phyloP scores from a whole-genome alignment of 2,797 vertebrate genomes.

The Chromobotia macracanthus region DNA sequence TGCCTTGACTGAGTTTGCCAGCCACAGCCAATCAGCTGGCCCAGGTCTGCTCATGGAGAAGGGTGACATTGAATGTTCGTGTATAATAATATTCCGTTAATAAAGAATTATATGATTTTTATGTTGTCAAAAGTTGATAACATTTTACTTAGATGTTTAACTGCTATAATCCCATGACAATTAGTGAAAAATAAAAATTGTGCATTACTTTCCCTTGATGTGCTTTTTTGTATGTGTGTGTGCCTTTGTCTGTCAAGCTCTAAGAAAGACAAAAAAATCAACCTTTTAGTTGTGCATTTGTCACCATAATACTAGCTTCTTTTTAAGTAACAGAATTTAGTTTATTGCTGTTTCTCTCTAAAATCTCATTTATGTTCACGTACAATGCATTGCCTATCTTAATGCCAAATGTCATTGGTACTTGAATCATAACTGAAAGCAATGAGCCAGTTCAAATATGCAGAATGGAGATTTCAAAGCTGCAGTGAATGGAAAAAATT shows the following conservation, averaged over 20 bases:
- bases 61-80: conserved; percentile 36
- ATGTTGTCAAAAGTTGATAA: not conserved
- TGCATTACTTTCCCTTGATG: not conserved
- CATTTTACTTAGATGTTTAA: not conserved
- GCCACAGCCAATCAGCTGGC: conserved; percentile 53
- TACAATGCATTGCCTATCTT: not conserved
- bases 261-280: too few relatives aligned
- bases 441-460: not conserved
- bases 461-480: not conserved
- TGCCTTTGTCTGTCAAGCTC: too few relatives aligned
- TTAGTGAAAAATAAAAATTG: not conserved
- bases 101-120: not conserved
- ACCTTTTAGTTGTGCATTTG: not conserved
- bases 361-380: not conserved
- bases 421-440: not conserved
- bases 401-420: not conserved
- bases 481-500: not conserved
- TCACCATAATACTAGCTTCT: not conserved
- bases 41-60: conserved; percentile 59
- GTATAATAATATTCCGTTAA: conserved; percentile 5
- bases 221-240: not conserved
- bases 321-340: not conserved
- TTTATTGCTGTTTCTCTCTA: not conserved
- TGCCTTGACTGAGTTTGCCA: conserved; percentile 63
- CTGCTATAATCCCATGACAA: not conserved